Conservation (phyloP, 2,888 invertebrate genomes). For the Piscicola geometra region DNA sequence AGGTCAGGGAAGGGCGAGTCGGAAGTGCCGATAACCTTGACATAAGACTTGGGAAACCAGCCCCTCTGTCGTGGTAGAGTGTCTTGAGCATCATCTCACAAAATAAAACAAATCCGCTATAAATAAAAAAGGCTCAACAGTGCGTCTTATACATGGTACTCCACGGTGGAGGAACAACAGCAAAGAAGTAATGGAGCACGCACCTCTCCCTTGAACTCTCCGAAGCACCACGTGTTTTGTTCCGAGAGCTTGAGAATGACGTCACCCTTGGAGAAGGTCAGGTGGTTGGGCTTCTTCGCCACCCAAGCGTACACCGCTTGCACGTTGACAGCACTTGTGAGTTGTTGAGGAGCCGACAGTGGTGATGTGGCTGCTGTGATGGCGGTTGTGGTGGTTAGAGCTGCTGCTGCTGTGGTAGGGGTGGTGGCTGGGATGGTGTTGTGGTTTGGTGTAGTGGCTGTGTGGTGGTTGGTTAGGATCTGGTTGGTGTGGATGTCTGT, state of each 20-base stretch:
- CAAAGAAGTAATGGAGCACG: not conserved
- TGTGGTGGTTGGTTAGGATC: no score
- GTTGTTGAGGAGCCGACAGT: not conserved
- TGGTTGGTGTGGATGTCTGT: no score
- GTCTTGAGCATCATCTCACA: not conserved
- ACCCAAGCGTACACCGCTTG: constrained; percentile 62
- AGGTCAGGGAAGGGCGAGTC: constrained; percentile 18
- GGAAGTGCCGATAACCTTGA: constrained; percentile 54
- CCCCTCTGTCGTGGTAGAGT: constrained; percentile 54
- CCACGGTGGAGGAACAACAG: not conserved
- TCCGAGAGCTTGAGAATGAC: constrained; percentile 62
- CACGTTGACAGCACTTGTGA: constrained; percentile 53
- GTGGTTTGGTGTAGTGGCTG: no score
- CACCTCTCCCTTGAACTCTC: constrained; percentile 59
- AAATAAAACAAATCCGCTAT: not conserved
- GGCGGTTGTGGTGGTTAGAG: not conserved
- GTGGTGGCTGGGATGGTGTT: no score
- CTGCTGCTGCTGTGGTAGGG: not conserved
- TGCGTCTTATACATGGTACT: no score
- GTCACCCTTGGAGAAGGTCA: constrained; percentile 65
- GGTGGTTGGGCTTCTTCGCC: constrained; percentile 62
- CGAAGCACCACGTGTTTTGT: constrained; percentile 66
- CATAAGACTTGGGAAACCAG: constrained; percentile 65
- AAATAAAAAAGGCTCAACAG: not conserved
- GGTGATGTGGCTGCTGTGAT: not conserved